These are phyloP conservation scores for Cygnus atratus DNA, from an alignment of 2,113 vertebrate species.

Conservation along the genomic window DNA sequence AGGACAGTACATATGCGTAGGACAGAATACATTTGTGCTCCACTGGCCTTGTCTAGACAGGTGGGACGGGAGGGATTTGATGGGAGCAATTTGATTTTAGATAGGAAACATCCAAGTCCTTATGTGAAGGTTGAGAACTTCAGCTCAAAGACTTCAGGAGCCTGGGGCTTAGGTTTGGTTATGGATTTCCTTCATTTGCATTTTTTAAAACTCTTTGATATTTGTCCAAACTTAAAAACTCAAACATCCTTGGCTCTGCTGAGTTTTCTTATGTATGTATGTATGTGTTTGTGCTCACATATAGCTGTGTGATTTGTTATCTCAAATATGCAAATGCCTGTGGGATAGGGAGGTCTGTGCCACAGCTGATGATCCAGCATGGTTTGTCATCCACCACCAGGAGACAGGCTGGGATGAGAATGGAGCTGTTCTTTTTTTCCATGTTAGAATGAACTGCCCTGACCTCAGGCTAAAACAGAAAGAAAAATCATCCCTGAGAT, in stretches of 20 bases:
- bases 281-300: background rate
- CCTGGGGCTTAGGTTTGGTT: conserved; percentile 51
- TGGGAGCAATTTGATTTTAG: conserved; percentile 55
- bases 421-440: background rate
- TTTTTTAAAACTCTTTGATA: conserved; percentile 61
- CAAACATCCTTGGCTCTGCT: conserved; percentile 27
- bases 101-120: conserved; percentile 44
- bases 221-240: conserved; percentile 45
- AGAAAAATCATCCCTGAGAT: background rate
- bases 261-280: conserved; percentile 1
- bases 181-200: conserved; percentile 35
- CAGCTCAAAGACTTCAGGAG: conserved; percentile 38
- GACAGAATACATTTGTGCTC: background rate
- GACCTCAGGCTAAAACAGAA: background rate
- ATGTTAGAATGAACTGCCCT: background rate
- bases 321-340: background rate
- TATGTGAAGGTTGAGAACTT: conserved; percentile 34
- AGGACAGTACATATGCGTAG: background rate
- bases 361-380: background rate
- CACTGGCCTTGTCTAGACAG: conserved; percentile 21
- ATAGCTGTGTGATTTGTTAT: background rate
- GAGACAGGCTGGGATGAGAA: background rate
- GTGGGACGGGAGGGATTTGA: conserved; percentile 18
- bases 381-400: background rate
- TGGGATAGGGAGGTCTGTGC: background rate